Base-by-base conservation (phyloP, 1,140 invertebrate genomes). In the Drosophila athabasca region DNA sequence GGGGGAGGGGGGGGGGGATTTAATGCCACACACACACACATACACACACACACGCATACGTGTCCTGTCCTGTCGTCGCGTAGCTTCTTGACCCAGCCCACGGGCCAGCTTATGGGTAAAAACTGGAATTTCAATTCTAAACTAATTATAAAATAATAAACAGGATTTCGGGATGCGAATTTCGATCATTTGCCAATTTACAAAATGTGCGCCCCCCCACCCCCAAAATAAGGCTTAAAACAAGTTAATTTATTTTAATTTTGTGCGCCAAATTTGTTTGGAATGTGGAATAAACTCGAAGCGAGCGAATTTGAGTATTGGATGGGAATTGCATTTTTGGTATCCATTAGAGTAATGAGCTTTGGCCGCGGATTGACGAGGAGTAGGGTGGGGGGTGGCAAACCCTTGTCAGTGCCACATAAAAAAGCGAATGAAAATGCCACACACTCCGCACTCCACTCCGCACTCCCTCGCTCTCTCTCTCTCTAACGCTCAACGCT, bases 101-200 rank as follows among this genome's bases (percentile, higher is more conserved):
- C 2, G 17, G n/a, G n/a, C n/a, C n/a, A n/a, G 31, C 6, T 24
- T 19, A 29, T 26, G 44, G 8, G 59, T 11, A 11, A 45, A 57
- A 57, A 61, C 64, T 69, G 59, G 58, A 76, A 77, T 70, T 79
- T 17, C 65, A 88, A 82, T 82, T 87, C 65, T 76, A 77, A 70
- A 70, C 76, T 88, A 88, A 88, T 88, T 88, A 79, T 76, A 79
- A 79, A 88, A 77, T 83, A 87, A 88, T 88, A 88, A 88, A 88
- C 83, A 77, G 76, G 84, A 88, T 88, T 83, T 66, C 67, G 64
- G 35, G 17, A 19, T 13, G 54, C 70, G 76, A 70, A 79, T 87
- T 82, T 71, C 35, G 79, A 82, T 70, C 72, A 82, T 81, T 78
- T 70, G 76, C 60, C 67, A 87, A 85, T 88, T 88, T 83, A 79